Evolutionary conservation across 2,888 invertebrate genomes (phyloP), one percentile per base, ranked within the genome.

Genomic region (Plebejus argus): DNA sequence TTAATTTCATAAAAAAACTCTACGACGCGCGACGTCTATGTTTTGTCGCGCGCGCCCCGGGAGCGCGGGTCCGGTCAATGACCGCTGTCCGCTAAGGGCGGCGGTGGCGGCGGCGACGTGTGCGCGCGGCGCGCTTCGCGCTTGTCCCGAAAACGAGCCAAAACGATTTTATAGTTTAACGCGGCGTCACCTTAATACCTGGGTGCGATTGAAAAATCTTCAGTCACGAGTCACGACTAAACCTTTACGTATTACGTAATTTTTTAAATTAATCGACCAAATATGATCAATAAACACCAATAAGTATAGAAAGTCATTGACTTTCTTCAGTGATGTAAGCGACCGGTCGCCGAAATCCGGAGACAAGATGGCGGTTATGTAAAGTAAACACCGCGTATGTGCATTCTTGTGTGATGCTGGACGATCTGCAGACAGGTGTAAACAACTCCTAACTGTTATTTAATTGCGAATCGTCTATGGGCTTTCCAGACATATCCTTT

Each of bases 281-380:
- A 80, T 82, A 81, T 79, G 72, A 76, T 72, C 66, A 66, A 66
- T 66, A 66, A 66, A 66, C 66, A 66, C 15, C 28, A 66, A 33
- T 66, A 80, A 79, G 79, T 83, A 83, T 82, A 83, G 83, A 83
- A 83, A 83, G 83, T 81, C 80, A 82, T 82, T 81, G 81, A 82
- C 83, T 83, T 83, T 83, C 83, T 80, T 81, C 80, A 79, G 79
- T 78, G 80, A 82, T 80, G 81, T 81, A 83, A 83, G 76, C 75
- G 71, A 82, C 83, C 81, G 81, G 82, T 82, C 78, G 78, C 79
- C 80, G 76, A 81, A 81, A 77, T 35, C 20, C 71, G 77, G 28
- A 80, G 76, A 70, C 61, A 33, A 18, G 28, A 18, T 58, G 49
- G 80, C 77, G 78, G 76, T 76, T 66, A 66, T 66, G 28, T 66